Conservation (phyloP, 2,113 vertebrate genomes). For the Oncorhynchus kisutch region DNA sequence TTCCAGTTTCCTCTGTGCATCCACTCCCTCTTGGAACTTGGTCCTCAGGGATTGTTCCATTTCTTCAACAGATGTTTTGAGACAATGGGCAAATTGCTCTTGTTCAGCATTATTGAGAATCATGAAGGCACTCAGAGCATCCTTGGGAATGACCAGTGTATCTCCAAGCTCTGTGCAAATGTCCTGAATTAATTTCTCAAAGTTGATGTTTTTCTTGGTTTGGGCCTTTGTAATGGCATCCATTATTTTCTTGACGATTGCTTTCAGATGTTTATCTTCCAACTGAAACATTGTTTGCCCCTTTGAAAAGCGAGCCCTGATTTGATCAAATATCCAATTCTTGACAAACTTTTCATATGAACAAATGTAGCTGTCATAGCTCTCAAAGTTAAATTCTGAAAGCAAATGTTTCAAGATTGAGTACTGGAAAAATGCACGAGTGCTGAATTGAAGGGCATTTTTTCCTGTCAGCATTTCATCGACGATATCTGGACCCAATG, state of each 20-base stretch:
- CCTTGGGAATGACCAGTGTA: slow-evolving; percentile 52
- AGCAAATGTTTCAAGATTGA: slow-evolving; percentile 53
- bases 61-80: slow-evolving; percentile 35
- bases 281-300: not conserved
- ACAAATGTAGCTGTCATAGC: not conserved
- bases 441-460: slow-evolving; percentile 39
- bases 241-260: slow-evolving; percentile 30
- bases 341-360: slow-evolving; percentile 46
- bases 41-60: slow-evolving; percentile 25
- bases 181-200: slow-evolving; percentile 39
- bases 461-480: slow-evolving; percentile 42
- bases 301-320: slow-evolving; percentile 20
- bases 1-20: slow-evolving; percentile 8
- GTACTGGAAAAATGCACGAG: slow-evolving; percentile 45
- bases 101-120: slow-evolving; percentile 36
- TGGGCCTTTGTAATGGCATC: slow-evolving; percentile 33
- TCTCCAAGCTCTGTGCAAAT: slow-evolving; percentile 50
- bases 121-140: slow-evolving; percentile 51
- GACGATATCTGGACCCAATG: slow-evolving; percentile 53
- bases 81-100: slow-evolving; percentile 49
- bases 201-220: not conserved
- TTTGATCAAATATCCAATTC: slow-evolving; percentile 25
- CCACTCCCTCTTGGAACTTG: not conserved
- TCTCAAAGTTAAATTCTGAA: rapidly evolving
- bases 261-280: slow-evolving; percentile 21